Percentiles rank a stretch among this genome's conserved stretches.
Evolutionary conservation across 1,140 invertebrate species (phyloP).

Genomic region (Metaphire vulgaris): DNA sequence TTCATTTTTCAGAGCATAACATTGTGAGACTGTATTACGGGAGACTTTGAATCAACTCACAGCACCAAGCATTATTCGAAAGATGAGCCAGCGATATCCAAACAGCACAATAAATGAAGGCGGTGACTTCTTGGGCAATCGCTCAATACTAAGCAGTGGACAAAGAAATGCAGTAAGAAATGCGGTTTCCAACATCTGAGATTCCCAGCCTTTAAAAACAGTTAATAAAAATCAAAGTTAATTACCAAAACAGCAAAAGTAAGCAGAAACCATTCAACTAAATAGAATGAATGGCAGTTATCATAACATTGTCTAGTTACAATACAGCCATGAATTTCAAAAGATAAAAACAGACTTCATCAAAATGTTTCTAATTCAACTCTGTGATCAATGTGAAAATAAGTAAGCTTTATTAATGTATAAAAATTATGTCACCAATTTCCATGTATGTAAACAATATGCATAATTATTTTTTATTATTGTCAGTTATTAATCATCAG

Average conservation of each 20-base stretch:
- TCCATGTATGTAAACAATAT: no score
- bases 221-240: not conserved
- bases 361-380: no score
- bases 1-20: no score
- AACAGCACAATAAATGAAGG: constrained; percentile 44
- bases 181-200: constrained; percentile 53
- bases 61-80: constrained; percentile 54
- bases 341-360: no score
- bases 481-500: no score
- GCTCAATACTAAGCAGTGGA: constrained; percentile 44
- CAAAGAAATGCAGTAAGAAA: constrained; percentile 52
- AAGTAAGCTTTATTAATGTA: no score
- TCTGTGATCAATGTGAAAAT: no score
- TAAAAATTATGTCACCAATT: no score
- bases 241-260: no score
- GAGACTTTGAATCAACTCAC: constrained; percentile 42
- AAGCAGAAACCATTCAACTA: not conserved
- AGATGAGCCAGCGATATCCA: constrained; percentile 52
- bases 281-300: constrained; percentile 4
- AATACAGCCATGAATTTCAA: no score
- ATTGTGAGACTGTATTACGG: no score
- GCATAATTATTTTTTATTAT: no score
- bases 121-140: constrained; percentile 44
- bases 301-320: not conserved
- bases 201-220: constrained; percentile 50